Evolutionary conservation across 2,888 invertebrate genomes (phyloP), one percentile per base, ranked within the genome.

Genomic region (Thecocarcelia acutangulata): DNA sequence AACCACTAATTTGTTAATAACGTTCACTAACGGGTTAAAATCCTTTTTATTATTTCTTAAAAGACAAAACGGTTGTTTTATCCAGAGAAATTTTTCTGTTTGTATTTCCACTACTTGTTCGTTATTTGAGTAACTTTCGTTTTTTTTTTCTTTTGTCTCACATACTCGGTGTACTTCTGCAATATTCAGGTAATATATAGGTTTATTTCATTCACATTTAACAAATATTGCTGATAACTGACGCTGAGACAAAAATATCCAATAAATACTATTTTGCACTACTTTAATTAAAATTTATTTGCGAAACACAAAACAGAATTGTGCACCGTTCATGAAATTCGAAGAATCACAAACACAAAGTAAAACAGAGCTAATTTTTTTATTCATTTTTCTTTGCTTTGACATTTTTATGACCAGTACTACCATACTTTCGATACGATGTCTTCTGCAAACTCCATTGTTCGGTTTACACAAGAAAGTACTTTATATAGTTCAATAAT

Each of bases 391-490:
- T 40, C 19, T 6, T 54, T 56, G 21, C 37, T 63, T 13, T 74
- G 68, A 69, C 68, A 50, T 74, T 78, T 72, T 17, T 12, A 0
- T 33, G 12, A 24, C 11, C n/a, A 5, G 19, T 17, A 66, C 1
- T 79, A 69, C 80, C 80, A 80, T 11, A 48, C 19, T 3, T 21
- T 21, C 1, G 9, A n/a, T n/a, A n/a, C n/a, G n/a, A n/a, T n/a
- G n/a, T n/a, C n/a, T n/a, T n/a, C n/a, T n/a, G n/a, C n/a, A n/a
- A n/a, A n/a, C n/a, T n/a, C n/a, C n/a, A n/a, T n/a, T n/a, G n/a
- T n/a, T n/a, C n/a, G n/a, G n/a, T n/a, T n/a, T n/a, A n/a, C n/a
- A n/a, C n/a, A n/a, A n/a, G n/a, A n/a, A n/a, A n/a, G n/a, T n/a
- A n/a, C n/a, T n/a, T n/a, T n/a, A n/a, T n/a, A n/a, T n/a, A n/a